Evolutionary conservation across 2,113 vertebrate genomes (phyloP).

Genomic region (Aplodontia rufa): DNA sequence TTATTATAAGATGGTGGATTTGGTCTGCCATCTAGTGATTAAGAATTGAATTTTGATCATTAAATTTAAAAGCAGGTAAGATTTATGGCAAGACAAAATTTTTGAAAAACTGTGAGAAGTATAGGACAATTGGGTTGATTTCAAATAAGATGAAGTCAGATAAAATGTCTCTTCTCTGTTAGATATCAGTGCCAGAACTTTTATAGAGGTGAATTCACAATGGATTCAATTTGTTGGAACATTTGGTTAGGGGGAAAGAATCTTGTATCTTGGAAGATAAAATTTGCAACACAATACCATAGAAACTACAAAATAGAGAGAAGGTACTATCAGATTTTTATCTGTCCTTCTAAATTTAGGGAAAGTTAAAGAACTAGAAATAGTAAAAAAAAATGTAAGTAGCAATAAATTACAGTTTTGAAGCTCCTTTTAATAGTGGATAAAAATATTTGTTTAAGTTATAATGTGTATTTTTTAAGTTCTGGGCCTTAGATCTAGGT

Average conservation of each 20-base stretch:
- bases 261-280: not conserved
- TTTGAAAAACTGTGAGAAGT: not conserved
- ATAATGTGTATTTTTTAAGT: not conserved
- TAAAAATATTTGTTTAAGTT: not conserved
- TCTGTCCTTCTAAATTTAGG: not conserved
- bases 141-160: not conserved
- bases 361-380: not conserved
- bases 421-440: not conserved
- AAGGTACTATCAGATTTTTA: not conserved
- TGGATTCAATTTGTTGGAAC: not conserved
- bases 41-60: not conserved
- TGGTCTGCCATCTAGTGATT: conserved; percentile 81
- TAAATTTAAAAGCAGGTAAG: not conserved
- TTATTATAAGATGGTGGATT: conserved; percentile 31
- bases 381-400: conserved; percentile 4
- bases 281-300: not conserved
- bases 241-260: conserved; percentile 39
- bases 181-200: not conserved
- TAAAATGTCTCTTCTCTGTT: not conserved
- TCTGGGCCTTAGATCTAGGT: not conserved
- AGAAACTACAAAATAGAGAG: not conserved
- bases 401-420: not conserved
- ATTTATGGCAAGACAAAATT: not conserved
- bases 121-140: not conserved
- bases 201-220: conserved; percentile 26